Evolutionary conservation across 2,888 invertebrate species (phyloP).

Genomic region (Fragum fragum): DNA sequence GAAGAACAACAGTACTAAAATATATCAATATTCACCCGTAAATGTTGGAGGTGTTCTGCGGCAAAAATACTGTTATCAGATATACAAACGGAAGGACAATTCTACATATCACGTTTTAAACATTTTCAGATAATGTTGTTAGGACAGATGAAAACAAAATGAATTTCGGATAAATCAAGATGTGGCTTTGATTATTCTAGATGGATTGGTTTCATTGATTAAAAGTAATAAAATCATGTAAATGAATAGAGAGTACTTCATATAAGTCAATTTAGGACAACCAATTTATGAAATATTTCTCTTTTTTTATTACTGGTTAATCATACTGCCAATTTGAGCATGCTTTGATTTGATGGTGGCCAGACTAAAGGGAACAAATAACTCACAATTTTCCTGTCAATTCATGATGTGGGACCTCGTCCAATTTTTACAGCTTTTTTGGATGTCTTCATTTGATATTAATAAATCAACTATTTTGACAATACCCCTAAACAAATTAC

Average conservation of each 20-base stretch:
- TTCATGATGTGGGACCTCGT: neutral
- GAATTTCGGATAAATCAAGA: too few relatives aligned
- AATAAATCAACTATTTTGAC: constrained; percentile 9
- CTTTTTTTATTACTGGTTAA: constrained; percentile 25
- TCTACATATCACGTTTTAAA: too few relatives aligned
- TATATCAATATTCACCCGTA: too few relatives aligned
- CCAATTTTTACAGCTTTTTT: constrained; percentile 19
- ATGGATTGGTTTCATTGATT: neutral
- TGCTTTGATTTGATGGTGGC: neutral
- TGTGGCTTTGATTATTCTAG: constrained; percentile 15
- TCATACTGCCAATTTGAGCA: constrained; percentile 2
- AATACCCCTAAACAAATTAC: neutral
- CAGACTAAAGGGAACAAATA: constrained; percentile 9
- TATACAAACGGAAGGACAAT: too few relatives aligned
- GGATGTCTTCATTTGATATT: constrained; percentile 27
- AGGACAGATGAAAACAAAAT: too few relatives aligned
- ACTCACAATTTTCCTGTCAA: constrained; percentile 32
- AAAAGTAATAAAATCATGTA: constrained; percentile 2
- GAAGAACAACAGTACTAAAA: too few relatives aligned
- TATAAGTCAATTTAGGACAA: constrained; percentile 10
- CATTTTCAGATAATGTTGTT: too few relatives aligned
- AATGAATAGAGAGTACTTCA: neutral
- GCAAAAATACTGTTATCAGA: too few relatives aligned
- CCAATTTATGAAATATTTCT: constrained; percentile 14
- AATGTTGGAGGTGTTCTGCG: too few relatives aligned